phyloP scores from a whole-genome alignment of 2,888 invertebrate species.

The Idaea dimidiata region DNA sequence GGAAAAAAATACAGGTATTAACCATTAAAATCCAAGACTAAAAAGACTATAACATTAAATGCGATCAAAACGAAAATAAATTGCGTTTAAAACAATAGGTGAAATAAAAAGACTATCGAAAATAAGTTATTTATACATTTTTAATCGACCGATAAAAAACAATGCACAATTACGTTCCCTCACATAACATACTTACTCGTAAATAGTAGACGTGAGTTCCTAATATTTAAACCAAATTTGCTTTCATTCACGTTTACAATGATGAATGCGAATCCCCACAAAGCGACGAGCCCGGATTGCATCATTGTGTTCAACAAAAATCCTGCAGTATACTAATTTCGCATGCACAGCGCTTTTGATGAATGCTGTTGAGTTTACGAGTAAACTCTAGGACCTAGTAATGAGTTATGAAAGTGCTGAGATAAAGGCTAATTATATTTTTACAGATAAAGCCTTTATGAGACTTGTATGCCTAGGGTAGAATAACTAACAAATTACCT shows the following conservation, averaged over 20 bases:
- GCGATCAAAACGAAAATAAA: too few relatives aligned
- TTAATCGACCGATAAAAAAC: too few relatives aligned
- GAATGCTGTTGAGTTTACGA: slow-evolving; percentile 57
- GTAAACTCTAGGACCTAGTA: slow-evolving; percentile 40
- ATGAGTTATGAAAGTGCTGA: slow-evolving; percentile 27
- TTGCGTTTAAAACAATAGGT: too few relatives aligned
- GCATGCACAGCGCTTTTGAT: slow-evolving; percentile 56
- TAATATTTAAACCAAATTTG: slow-evolving; percentile 47
- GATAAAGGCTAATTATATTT: slow-evolving; percentile 28
- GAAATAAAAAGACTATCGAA: too few relatives aligned
- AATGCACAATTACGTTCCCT: too few relatives aligned
- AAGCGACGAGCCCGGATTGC: slow-evolving; percentile 64
- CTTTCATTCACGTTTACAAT: slow-evolving; percentile 68
- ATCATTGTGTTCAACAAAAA: slow-evolving; percentile 74
- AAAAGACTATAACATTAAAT: too few relatives aligned
- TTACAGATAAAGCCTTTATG: background rate
- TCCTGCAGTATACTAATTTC: slow-evolving; percentile 66
- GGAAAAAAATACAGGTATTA: too few relatives aligned
- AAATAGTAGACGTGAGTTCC: background rate
- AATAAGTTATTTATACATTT: too few relatives aligned
- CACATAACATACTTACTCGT: too few relatives aligned
- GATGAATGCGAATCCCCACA: slow-evolving; percentile 58
- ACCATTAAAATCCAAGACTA: too few relatives aligned
- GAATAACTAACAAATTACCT: background rate
- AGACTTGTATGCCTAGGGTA: background rate